phyloP scores from a whole-genome alignment of 2,888 invertebrate species.

The Zele albiditarsus region DNA sequence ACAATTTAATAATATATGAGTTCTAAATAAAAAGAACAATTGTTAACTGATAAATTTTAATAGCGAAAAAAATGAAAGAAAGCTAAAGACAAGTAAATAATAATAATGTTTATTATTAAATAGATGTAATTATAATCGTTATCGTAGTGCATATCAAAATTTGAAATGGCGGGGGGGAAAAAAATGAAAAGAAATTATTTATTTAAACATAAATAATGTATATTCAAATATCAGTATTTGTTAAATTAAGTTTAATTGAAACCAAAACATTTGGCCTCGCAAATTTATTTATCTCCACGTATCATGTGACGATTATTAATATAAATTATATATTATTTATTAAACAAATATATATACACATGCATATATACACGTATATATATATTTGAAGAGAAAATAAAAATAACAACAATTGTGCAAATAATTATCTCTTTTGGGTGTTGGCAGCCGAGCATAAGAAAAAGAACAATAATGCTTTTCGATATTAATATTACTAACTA shows the following conservation, averaged over 20 bases:
- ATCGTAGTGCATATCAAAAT: constrained; percentile 18
- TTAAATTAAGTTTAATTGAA: neutral
- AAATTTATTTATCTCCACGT: constrained; percentile 67
- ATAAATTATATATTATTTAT: constrained; percentile 3
- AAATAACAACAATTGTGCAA: constrained; percentile 37
- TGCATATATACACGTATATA: constrained; percentile 10
- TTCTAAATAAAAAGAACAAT: no score
- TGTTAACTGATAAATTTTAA: no score
- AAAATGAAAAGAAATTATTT: neutral
- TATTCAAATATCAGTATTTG: neutral
- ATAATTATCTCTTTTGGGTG: constrained; percentile 54
- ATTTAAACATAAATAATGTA: neutral
- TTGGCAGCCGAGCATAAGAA: constrained; percentile 53
- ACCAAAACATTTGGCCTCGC: constrained; percentile 64
- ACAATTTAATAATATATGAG: neutral
- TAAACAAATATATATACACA: neutral
- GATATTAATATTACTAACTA: constrained; percentile 46
- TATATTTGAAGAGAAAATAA: constrained; percentile 16
- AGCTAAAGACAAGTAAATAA: no score
- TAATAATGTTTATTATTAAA: constrained; percentile 1
- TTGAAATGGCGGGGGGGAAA: no score
- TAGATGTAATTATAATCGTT: neutral
- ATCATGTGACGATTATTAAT: constrained; percentile 58
- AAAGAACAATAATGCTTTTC: constrained; percentile 56
- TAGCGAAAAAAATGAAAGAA: no score